Evolutionary conservation across 1,140 invertebrate genomes (phyloP).

Genomic region (Cydia pomonella): DNA sequence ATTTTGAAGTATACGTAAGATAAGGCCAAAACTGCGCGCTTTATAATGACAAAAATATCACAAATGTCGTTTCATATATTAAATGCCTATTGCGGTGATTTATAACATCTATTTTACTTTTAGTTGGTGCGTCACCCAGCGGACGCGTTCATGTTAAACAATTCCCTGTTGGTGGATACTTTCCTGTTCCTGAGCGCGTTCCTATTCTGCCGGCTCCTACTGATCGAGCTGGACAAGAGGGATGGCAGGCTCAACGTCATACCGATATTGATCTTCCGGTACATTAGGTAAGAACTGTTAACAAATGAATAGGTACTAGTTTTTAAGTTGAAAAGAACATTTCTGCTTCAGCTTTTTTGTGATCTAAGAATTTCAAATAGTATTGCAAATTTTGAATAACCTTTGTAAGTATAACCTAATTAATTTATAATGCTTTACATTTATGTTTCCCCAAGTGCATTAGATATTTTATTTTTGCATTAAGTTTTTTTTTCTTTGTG

Average conservation of each 20-base stretch:
- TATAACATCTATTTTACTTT: no score
- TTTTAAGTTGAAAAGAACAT: not conserved
- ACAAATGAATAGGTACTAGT: not conserved
- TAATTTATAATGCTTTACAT: no score
- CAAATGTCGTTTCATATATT: not conserved
- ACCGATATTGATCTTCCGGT: conserved; percentile 83
- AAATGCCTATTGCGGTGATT: no score
- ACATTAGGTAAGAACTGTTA: conserved; percentile 79
- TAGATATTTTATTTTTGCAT: no score
- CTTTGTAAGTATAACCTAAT: no score
- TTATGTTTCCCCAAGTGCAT: no score
- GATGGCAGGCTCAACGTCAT: conserved; percentile 82
- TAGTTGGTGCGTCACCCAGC: conserved; percentile 63
- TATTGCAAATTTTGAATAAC: no score
- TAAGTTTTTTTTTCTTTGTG: no score
- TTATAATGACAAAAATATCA: no score
- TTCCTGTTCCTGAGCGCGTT: conserved; percentile 87
- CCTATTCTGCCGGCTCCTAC: conserved; percentile 83
- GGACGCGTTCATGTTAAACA: conserved; percentile 82
- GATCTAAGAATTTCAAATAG: no score
- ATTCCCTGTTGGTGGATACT: conserved; percentile 84
- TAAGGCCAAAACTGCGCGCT: no score
- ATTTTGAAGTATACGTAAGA: not conserved
- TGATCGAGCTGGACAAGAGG: conserved; percentile 86
- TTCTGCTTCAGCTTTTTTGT: not conserved